phyloP scores from a whole-genome alignment of 2,888 invertebrate species.

The Lacanobia oleracea region DNA sequence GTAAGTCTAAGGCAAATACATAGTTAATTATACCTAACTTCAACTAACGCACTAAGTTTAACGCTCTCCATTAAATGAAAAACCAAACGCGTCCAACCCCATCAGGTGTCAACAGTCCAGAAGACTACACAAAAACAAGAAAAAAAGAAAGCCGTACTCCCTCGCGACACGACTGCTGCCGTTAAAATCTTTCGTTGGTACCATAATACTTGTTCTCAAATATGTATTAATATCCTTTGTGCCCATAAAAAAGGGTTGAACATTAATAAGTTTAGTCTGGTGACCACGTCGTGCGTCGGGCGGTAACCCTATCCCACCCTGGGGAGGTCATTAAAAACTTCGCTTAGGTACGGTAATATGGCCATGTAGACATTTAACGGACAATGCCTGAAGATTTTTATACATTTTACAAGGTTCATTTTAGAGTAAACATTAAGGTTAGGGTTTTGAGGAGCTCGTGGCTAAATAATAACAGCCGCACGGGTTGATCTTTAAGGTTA shows the following conservation, averaged over 20 bases:
- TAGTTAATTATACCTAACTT: no score
- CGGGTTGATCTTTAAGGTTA: no score
- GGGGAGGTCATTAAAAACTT: slow-evolving; percentile 77
- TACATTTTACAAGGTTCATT: slow-evolving; percentile 33
- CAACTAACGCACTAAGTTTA: neutral
- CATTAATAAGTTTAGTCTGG: slow-evolving; percentile 76
- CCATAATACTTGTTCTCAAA: slow-evolving; percentile 68
- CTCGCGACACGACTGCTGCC: slow-evolving; percentile 27
- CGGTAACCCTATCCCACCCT: slow-evolving; percentile 64
- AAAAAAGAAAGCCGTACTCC: slow-evolving; percentile 34
- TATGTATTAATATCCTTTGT: slow-evolving; percentile 70
- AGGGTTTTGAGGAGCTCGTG: no score
- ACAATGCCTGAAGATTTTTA: slow-evolving; percentile 55
- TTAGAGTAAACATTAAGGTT: slow-evolving; percentile 4
- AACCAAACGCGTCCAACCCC: neutral
- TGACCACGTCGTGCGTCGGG: slow-evolving; percentile 65
- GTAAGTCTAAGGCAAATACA: no score
- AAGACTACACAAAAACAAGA: slow-evolving; percentile 28
- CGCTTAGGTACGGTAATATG: slow-evolving; percentile 63
- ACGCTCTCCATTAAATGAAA: neutral
- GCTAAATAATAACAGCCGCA: no score
- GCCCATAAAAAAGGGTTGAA: slow-evolving; percentile 73
- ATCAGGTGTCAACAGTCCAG: slow-evolving; percentile 6
- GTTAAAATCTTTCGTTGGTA: slow-evolving; percentile 64
- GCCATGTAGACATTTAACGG: slow-evolving; percentile 55